Evolutionary conservation across 2,113 vertebrate species (phyloP), one percentile per base, ranked within the genome.

Genomic region (Junco hyemalis): DNA sequence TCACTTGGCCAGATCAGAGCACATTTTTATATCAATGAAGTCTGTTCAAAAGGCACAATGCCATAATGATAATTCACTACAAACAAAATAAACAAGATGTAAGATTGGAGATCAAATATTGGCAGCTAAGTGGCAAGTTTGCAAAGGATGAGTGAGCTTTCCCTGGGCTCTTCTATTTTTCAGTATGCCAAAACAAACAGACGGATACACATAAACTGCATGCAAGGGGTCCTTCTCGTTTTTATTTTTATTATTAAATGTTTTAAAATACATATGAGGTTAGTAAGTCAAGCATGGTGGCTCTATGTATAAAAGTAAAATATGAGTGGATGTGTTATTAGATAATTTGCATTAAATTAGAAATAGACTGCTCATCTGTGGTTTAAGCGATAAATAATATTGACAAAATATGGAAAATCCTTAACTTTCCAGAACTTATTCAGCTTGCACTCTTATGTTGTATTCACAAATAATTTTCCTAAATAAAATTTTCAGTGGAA

Each of bases 21-120:
- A 79, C 86, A 92, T 95, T 97, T 97, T 97, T 95, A 19, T 95
- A 93, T 94, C 96, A 97, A 31, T 97, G 95, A 97, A 98, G 92
- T 95, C 95, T 97, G 96, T 95, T 95, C 96, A 79, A 78, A 94
- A 94, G 97, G 97, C 97, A 96, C 40, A 76, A 95, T 94, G 97
- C 97, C 97, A 98, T 97, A 95, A 97, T 88, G 92, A 97, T 97
- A 98, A 98, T 97, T 97, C 91, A 68, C 88, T 89, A 92, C 96
- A 96, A 97, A 95, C 88, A 97, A 97, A 98, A 97, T 96, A 97
- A 98, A 98, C 93, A 97, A 97, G 94, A 94, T 96, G 76, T 95
- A 97, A 97, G 97, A 98, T 77, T 91, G 92, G 82, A 97, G 94
- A 97, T 96, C 96, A 97, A 97, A 97, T 96, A 98, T 97, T 97